These are phyloP conservation scores for Parauchenoglanis ngamensis DNA, from an alignment of 2,797 vertebrate genomes.

Conservation along the genomic window DNA sequence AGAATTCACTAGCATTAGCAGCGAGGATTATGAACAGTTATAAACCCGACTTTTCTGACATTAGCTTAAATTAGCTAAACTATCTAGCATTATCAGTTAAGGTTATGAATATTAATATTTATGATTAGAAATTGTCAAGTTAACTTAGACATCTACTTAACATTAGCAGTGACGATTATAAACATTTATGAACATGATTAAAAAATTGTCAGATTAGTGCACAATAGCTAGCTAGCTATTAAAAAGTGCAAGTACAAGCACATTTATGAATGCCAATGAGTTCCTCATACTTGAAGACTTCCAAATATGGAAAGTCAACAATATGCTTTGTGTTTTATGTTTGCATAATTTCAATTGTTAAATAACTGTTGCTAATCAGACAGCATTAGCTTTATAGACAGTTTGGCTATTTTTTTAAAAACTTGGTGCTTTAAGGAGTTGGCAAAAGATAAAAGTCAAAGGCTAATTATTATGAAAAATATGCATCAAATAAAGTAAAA, in stretches of 20 bases:
- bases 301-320: background rate
- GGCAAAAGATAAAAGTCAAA: background rate
- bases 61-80: background rate
- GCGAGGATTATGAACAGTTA: background rate
- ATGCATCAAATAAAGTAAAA: background rate
- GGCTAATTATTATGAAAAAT: background rate
- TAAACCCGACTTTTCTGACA: background rate
- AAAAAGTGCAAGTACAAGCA: background rate
- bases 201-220: background rate
- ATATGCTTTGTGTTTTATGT: background rate
- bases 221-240: background rate
- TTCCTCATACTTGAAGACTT: background rate
- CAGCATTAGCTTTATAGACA: background rate
- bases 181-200: background rate
- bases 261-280: background rate
- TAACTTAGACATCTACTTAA: background rate
- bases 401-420: background rate
- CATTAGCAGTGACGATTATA: background rate
- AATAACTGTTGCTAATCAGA: background rate
- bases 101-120: background rate
- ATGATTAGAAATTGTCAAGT: background rate
- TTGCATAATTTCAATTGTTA: background rate
- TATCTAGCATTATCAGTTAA: background rate
- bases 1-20: background rate
- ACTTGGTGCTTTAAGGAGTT: background rate